phyloP scores from a whole-genome alignment of 2,797 vertebrate species.

The Echiichthys vipera region DNA sequence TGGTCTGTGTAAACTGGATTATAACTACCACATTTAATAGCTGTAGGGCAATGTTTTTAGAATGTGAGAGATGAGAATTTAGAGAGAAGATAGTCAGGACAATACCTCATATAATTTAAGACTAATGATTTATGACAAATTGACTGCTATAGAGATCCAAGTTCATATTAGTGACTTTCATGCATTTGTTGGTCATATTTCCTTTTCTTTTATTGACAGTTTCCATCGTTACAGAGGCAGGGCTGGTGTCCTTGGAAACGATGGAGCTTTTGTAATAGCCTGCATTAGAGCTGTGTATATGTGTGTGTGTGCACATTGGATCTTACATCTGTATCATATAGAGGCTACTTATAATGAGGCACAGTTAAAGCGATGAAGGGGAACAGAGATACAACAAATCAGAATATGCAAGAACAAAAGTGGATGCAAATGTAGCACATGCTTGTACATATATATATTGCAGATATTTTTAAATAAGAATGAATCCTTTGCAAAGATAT shows the following conservation, averaged over 20 bases:
- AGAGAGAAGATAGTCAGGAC: background rate
- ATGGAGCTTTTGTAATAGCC: slow-evolving; percentile 51
- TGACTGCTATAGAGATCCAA: slow-evolving; percentile 14
- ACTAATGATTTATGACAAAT: slow-evolving; percentile 11
- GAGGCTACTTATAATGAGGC: slow-evolving; percentile 46
- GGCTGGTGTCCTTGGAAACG: slow-evolving; percentile 69
- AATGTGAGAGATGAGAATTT: background rate
- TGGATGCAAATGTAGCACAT: background rate
- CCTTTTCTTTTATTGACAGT: slow-evolving; percentile 65
- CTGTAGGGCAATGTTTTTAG: background rate
- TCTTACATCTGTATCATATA: slow-evolving; percentile 35
- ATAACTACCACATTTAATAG: background rate
- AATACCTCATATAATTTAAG: slow-evolving; percentile 13
- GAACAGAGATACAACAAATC: background rate
- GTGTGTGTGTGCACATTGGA: slow-evolving; percentile 13
- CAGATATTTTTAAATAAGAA: background rate
- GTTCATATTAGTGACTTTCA: slow-evolving; percentile 51
- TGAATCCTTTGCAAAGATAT: slow-evolving; percentile 3
- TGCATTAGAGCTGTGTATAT: slow-evolving; percentile 49
- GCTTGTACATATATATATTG: too few relatives aligned
- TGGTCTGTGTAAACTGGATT: slow-evolving; percentile 6
- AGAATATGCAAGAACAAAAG: background rate
- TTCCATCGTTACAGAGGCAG: slow-evolving; percentile 72
- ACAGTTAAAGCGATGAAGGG: slow-evolving; percentile 17
- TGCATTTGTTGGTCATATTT: slow-evolving; percentile 45